phyloP scores from a whole-genome alignment of 2,113 vertebrate genomes.

The Parotia lawesii region DNA sequence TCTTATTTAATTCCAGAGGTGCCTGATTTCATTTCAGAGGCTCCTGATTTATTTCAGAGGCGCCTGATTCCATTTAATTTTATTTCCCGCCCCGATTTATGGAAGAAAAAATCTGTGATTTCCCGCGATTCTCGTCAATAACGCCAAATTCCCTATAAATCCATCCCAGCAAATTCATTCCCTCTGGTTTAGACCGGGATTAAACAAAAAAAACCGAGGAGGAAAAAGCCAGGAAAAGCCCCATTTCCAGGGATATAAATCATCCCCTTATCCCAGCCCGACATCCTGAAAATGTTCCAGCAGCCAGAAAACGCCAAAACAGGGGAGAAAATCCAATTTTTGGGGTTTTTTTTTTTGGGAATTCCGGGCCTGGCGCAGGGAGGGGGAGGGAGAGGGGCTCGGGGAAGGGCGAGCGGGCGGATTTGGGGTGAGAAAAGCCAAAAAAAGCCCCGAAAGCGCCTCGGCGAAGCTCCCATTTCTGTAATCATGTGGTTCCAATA shows the following conservation, averaged over 20 bases:
- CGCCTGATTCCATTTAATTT: neutral
- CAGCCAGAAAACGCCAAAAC: neutral
- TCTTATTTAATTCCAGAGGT: too few relatives aligned
- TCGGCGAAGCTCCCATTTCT: neutral
- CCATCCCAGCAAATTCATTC: neutral
- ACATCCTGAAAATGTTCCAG: neutral
- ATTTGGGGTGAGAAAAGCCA: neutral
- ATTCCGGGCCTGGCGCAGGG: neutral
- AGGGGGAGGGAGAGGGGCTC: neutral
- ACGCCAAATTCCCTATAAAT: neutral
- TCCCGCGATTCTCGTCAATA: neutral
- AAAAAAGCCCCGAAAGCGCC: neutral
- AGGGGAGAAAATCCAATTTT: neutral
- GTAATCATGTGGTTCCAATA: slow-evolving; percentile 27
- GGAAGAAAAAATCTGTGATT: neutral
- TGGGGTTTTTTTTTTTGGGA: neutral
- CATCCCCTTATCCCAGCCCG: neutral
- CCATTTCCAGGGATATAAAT: slow-evolving; percentile 23
- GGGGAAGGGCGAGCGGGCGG: neutral
- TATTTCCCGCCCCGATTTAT: neutral
- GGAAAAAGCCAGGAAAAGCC: neutral
- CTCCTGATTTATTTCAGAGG: too few relatives aligned
- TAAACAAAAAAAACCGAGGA: too few relatives aligned
- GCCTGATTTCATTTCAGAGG: too few relatives aligned
- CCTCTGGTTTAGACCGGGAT: neutral